A percentile compares a stretch with the other conserved stretches of the same genome.
These are phyloP conservation scores for Drosophila jambulina DNA, from an alignment of 1,140 invertebrate species.

Conservation along the genomic window DNA sequence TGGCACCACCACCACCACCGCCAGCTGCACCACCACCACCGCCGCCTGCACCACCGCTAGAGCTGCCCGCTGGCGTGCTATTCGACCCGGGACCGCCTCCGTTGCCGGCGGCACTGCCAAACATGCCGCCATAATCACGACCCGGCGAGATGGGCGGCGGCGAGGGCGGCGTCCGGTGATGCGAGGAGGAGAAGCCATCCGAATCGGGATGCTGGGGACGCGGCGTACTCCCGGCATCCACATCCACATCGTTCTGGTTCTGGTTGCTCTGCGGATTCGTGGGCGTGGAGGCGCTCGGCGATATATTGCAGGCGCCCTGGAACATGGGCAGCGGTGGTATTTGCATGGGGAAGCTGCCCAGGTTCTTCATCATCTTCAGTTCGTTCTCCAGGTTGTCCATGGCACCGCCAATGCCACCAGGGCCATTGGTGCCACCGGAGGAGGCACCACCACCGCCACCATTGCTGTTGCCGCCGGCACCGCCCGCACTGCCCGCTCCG, in stretches of 20 bases:
- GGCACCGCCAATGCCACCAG: slow-evolving; percentile 48
- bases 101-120: slow-evolving; percentile 49
- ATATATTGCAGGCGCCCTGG: slow-evolving; percentile 79
- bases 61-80: slow-evolving; percentile 76
- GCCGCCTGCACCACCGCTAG: slow-evolving; percentile 66
- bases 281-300: slow-evolving; percentile 76
- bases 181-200: slow-evolving; percentile 77
- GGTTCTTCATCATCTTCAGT: slow-evolving; percentile 84
- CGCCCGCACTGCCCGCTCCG: slow-evolving; percentile 38
- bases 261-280: slow-evolving; percentile 83
- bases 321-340: slow-evolving; percentile 84
- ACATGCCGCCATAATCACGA: slow-evolving; percentile 79
- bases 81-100: slow-evolving; percentile 62
- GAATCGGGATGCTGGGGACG: slow-evolving; percentile 76
- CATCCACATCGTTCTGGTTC: slow-evolving; percentile 84
- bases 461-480: slow-evolving; percentile 19
- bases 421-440: slow-evolving; percentile 36
- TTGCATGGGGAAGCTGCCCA: slow-evolving; percentile 84
- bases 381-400: slow-evolving; percentile 84
- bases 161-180: slow-evolving; percentile 81
- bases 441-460: slow-evolving; percentile 47
- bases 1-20: slow-evolving; percentile 36
- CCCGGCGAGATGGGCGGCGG: slow-evolving; percentile 83
- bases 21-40: slow-evolving; percentile 55
- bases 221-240: slow-evolving; percentile 81